Conservation (phyloP, 1,140 invertebrate species). For the Microplitis mediator region DNA sequence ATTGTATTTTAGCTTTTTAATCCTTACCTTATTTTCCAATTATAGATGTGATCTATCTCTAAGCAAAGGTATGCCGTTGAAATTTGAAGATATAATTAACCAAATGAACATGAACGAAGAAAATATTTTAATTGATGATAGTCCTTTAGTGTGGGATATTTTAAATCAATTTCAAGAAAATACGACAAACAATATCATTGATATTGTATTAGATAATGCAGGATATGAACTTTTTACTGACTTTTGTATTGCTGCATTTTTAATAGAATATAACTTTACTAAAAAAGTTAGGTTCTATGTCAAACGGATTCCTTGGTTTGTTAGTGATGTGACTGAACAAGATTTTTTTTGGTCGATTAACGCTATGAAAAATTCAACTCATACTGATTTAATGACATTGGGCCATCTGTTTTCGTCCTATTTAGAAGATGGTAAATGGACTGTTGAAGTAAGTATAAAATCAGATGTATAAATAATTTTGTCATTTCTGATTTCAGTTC, state of each 20-base stretch:
- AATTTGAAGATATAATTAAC: constrained; percentile 62
- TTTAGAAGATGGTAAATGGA: constrained; percentile 62
- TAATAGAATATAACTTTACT: constrained; percentile 72
- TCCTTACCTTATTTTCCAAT: constrained; percentile 10
- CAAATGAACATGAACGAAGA: constrained; percentile 69
- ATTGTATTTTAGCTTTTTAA: constrained; percentile 6
- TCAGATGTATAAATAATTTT: neutral
- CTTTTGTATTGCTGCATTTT: constrained; percentile 82
- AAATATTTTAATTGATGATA: constrained; percentile 75
- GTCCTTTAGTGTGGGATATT: constrained; percentile 64
- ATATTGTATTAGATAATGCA: constrained; percentile 91
- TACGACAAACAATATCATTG: constrained; percentile 55
- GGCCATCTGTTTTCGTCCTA: constrained; percentile 66
- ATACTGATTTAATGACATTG: constrained; percentile 55
- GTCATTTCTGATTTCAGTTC: neutral
- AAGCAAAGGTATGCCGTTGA: constrained; percentile 70
- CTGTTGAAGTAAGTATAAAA: constrained; percentile 46
- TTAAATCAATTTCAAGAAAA: constrained; percentile 36
- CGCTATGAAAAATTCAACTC: constrained; percentile 52
- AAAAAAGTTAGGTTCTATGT: constrained; percentile 81
- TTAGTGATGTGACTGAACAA: constrained; percentile 83
- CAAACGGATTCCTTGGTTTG: constrained; percentile 94
- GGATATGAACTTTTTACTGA: constrained; percentile 94
- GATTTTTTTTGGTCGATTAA: constrained; percentile 80
- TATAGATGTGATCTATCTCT: constrained; percentile 87